A percentile compares a stretch with the other conserved stretches of the same genome.
Conservation (phyloP, 1,140 invertebrate species). For the Meloidogyne exigua region DNA sequence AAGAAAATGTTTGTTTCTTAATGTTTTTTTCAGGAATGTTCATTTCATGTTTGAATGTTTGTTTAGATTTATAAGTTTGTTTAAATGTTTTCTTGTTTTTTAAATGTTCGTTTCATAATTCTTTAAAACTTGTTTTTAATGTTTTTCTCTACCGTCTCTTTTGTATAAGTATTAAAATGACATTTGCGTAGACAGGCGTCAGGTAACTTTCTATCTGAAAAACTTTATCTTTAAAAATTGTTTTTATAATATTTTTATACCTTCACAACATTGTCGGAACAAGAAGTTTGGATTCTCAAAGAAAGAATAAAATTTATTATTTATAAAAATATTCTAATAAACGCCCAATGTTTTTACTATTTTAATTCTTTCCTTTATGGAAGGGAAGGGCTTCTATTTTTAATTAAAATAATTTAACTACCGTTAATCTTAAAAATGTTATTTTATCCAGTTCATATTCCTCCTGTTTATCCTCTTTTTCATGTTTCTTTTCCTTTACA, state of each 20-base stretch:
- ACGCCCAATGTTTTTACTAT: too few species aligned
- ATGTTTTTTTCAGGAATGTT: slow-evolving; percentile 56
- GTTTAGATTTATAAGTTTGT: too few species aligned
- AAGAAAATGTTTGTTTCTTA: slow-evolving; percentile 24
- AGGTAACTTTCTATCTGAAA: slow-evolving; percentile 52
- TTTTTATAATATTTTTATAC: slow-evolving; percentile 2
- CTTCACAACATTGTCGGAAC: slow-evolving; percentile 52
- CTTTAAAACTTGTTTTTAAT: background rate
- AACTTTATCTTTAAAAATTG: background rate
- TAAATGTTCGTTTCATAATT: too few species aligned
- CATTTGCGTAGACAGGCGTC: slow-evolving; percentile 59
- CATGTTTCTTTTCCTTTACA: slow-evolving; percentile 40
- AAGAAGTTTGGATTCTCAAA: slow-evolving; percentile 49
- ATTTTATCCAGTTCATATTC: slow-evolving; percentile 25
- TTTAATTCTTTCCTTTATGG: too few species aligned
- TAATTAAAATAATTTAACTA: slow-evolving; percentile 11
- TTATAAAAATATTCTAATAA: background rate
- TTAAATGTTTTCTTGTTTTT: background rate
- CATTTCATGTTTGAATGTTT: too few species aligned
- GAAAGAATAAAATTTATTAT: slow-evolving; percentile 16
- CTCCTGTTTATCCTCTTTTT: slow-evolving; percentile 27
- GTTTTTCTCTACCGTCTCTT: slow-evolving; percentile 46
- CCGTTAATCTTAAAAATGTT: slow-evolving; percentile 41
- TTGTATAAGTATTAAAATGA: slow-evolving; percentile 56
- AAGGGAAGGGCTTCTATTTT: too few species aligned